Percentiles rank a stretch among this genome's conserved stretches.
phyloP scores from a whole-genome alignment of 2,797 vertebrate genomes.

The Danio kyathit region DNA sequence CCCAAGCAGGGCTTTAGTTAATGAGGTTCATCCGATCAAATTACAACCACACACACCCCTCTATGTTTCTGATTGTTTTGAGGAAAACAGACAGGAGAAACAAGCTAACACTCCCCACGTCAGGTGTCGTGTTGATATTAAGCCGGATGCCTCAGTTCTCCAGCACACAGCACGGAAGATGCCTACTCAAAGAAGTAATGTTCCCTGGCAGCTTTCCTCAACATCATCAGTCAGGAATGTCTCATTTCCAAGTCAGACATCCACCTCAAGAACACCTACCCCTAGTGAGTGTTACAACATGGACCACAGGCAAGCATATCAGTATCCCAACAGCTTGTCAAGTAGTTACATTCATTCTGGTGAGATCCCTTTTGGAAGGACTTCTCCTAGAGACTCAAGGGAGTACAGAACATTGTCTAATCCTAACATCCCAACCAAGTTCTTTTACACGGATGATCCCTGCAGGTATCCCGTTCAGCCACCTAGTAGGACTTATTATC shows the following conservation, averaged over 20 bases:
- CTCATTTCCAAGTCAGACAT: conserved; percentile 83
- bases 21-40: conserved; percentile 97
- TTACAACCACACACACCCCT: conserved; percentile 92
- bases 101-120: conserved; percentile 86
- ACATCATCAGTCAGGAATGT: conserved; percentile 82
- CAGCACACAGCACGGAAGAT: conserved; percentile 84
- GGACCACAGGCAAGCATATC: conserved; percentile 84
- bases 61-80: conserved; percentile 87
- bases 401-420: conserved; percentile 86
- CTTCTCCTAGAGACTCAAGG: conserved; percentile 79
- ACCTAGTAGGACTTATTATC: conserved; percentile 79
- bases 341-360: conserved; percentile 81
- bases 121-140: conserved; percentile 93
- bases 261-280: conserved; percentile 88
- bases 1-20: conserved; percentile 83
- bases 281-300: conserved; percentile 90
- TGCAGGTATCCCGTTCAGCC: conserved; percentile 79
- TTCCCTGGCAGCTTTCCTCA: conserved; percentile 80
- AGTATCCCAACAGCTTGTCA: conserved; percentile 79
- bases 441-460: conserved; percentile 91
- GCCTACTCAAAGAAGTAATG: conserved; percentile 72
- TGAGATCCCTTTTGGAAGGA: conserved; percentile 74
- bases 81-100: conserved; percentile 76
- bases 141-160: conserved; percentile 89
- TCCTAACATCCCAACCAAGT: conserved; percentile 87